Conservation (phyloP, 2,888 invertebrate species). For the Trypoxylon attenuatum region DNA sequence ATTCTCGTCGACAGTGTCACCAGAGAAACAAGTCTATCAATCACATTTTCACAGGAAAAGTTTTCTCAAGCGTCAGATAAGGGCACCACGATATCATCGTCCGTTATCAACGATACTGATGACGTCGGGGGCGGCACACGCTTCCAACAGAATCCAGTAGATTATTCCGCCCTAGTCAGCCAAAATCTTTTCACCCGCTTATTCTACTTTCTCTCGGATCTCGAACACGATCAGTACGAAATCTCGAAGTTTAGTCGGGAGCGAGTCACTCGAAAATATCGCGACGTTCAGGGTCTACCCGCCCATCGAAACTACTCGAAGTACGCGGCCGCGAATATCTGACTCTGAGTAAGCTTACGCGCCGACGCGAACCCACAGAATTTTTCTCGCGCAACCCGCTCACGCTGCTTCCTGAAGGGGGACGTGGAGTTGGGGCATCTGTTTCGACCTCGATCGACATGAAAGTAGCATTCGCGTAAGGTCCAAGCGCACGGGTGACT, state of each 20-base stretch:
- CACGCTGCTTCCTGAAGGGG: slow-evolving; percentile 27
- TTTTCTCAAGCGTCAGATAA: not conserved
- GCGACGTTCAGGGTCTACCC: not conserved
- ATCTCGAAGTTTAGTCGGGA: too few species aligned
- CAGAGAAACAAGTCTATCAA: not conserved
- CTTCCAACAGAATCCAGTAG: slow-evolving; percentile 4
- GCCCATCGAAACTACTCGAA: not conserved
- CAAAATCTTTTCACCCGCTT: too few species aligned
- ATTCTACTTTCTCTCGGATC: too few species aligned
- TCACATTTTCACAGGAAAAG: not conserved
- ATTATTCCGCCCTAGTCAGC: not conserved
- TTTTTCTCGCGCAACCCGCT: slow-evolving; percentile 31
- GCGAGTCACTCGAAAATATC: too few species aligned
- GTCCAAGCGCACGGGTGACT: too few species aligned
- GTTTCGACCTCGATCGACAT: not conserved
- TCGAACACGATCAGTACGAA: too few species aligned
- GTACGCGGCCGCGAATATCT: too few species aligned
- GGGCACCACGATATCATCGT: slow-evolving; percentile 27
- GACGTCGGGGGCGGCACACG: slow-evolving; percentile 35
- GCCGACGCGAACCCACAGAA: slow-evolving; percentile 40
- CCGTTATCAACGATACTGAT: slow-evolving; percentile 23
- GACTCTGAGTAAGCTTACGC: slow-evolving; percentile 28
- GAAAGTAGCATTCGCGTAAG: too few species aligned
- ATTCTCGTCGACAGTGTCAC: not conserved
- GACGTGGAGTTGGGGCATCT: slow-evolving; percentile 10